A percentile compares a stretch with the other conserved stretches of the same genome.
Evolutionary conservation across 2,797 vertebrate species (phyloP).

Genomic region (Enteromius paludinosus): DNA sequence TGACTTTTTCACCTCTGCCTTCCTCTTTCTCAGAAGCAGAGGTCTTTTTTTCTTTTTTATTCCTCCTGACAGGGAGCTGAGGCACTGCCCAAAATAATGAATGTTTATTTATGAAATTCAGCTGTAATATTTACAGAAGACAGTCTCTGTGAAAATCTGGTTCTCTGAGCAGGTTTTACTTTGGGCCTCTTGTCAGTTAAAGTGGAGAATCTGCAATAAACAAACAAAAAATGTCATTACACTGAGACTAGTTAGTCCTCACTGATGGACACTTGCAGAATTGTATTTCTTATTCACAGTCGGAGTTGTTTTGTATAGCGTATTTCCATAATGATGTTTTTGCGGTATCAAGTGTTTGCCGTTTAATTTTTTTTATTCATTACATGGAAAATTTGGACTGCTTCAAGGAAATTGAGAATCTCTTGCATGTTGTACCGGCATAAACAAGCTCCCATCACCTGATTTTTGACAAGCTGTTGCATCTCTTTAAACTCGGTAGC

Average conservation of each 20-base stretch:
- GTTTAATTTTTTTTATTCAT: constrained; percentile 11
- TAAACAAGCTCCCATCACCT: constrained; percentile 38
- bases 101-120: constrained; percentile 32
- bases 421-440: constrained; percentile 61
- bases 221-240: not conserved
- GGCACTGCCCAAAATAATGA: constrained; percentile 12
- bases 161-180: not conserved
- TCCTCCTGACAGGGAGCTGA: not conserved
- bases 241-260: not conserved
- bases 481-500: constrained; percentile 11
- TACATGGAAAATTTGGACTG: not conserved
- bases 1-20: constrained; percentile 14
- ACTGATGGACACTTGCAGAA: not conserved
- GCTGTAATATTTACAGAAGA: constrained; percentile 22
- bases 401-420: constrained; percentile 65
- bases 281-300: not conserved
- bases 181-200: not conserved
- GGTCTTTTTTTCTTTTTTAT: not conserved
- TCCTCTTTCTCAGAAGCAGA: not conserved
- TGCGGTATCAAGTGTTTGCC: not conserved
- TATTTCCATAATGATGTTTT: constrained; percentile 22
- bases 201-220: not conserved
- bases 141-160: constrained; percentile 2
- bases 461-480: constrained; percentile 40
- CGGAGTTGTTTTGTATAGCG: not conserved